Base-by-base conservation (phyloP, 2,113 vertebrate genomes). In the Elachura formosa region DNA sequence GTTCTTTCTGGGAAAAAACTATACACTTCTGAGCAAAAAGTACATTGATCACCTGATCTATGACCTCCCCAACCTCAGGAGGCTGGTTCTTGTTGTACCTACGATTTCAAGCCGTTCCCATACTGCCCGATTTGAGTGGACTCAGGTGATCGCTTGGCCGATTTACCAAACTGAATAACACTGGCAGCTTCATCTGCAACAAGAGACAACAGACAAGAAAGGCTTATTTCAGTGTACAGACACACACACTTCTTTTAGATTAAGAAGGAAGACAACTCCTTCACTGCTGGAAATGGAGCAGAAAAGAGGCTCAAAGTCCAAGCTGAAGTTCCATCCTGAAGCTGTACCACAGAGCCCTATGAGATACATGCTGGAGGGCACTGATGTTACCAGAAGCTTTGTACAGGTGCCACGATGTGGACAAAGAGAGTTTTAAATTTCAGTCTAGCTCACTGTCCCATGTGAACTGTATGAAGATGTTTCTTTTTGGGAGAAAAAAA, bases 31-130 rank as follows among this genome's bases (percentile, higher is more conserved):
- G 58, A 88, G 38, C 11, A 86, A 86, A 79, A 73, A 49, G 19
- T 10, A 28, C 34, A 49, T n/a, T 6, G 18, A 48, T 24, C 9
- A 56, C 48, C 68, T 62, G 52, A 43, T 15, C 62, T 82, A 46
- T 61, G n/a, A 61, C n/a, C 90, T 63, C 66, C 48, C 14, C 15
- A 31, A 7, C 8, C 36, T 84, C 33, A 74, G 82, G 49, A 89
- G 83, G 66, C 19, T 82, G 84, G 83, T 64, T 87, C 77, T 84
- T 67, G 66, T 89, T 87, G 94, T 92, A 98, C 99, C 97, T 99
- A 99, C 99, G 99, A 99, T 98, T 99, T 99, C 86, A 99, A 97
- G 76, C 99, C 99, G 26, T 99, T 99, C 91, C 99, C 99, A 86
- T 99, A 99, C 94, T 99, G 99, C 85, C 99, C 99, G 9, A 99